Conservation (phyloP, 2,888 invertebrate species). For the Latrodectus elegans region DNA sequence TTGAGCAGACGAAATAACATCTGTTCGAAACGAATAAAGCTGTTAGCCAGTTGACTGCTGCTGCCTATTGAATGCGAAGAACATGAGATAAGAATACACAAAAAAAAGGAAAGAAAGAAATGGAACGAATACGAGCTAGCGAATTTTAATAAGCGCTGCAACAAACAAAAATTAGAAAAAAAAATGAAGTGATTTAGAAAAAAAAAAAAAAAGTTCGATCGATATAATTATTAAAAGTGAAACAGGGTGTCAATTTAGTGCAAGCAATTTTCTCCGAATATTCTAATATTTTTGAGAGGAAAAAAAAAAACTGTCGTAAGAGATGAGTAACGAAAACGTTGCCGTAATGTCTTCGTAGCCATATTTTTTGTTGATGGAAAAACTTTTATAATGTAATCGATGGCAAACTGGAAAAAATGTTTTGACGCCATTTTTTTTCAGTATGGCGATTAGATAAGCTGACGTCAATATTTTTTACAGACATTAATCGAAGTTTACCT, state of each 20-base stretch:
- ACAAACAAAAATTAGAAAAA: constrained; percentile 20
- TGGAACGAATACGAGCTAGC: not conserved
- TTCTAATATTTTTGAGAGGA: constrained; percentile 6
- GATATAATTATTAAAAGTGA: constrained; percentile 33
- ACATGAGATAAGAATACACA: not conserved
- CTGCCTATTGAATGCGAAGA: constrained; percentile 32
- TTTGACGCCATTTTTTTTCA: constrained; percentile 2
- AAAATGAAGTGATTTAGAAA: constrained; percentile 9
- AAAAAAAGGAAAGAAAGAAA: not conserved
- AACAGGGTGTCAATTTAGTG: constrained; percentile 41
- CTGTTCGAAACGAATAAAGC: constrained; percentile 42
- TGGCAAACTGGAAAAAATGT: constrained; percentile 15
- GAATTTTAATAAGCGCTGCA: constrained; percentile 41
- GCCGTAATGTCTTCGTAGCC: not conserved
- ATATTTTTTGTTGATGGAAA: not conserved
- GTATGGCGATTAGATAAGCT: constrained; percentile 8
- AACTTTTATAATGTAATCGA: constrained; percentile 11
- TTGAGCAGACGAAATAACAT: constrained; percentile 19
- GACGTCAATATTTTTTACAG: not conserved
- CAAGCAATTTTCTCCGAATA: constrained; percentile 23
- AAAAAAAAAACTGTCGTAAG: constrained; percentile 3
- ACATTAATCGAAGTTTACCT: too few relatives aligned
- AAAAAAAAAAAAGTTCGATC: constrained; percentile 24
- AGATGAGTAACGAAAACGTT: constrained; percentile 19
- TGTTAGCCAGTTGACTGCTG: constrained; percentile 28